Evolutionary conservation across 2,888 invertebrate species (phyloP), one percentile per base, ranked within the genome.

Genomic region (Sarcophaga variegata): DNA sequence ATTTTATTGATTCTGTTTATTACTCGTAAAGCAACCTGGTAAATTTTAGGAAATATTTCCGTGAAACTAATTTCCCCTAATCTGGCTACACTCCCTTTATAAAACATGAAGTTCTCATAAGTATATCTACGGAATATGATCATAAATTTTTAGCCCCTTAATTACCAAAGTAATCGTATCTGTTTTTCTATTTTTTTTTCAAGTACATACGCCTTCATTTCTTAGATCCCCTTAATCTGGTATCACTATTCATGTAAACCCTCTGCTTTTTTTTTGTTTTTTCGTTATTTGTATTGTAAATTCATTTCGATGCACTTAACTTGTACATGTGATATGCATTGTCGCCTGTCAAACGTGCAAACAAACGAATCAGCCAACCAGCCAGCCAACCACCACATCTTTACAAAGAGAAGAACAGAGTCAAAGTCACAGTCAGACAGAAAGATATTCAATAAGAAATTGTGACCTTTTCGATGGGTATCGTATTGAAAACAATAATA

Each of bases 331-430:
- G 79, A 84, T 87, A 81, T 87, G 87, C 84, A 84, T 87, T 87
- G 87, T 87, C 87, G 87, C 87, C 81, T 87, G 87, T 87, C 87
- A 87, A 84, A 76, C 79, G 72, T 82, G 80, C 84, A 82, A 81
- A 74, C 22, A 62, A 25, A 25, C 72, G 25, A 60, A 6, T 20
- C 22, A 22, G 1, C 22, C 22, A 22, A 22, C 1, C 62, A 62
- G 8, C 22, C 62, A 62, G 3, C 14, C 20, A 62, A 64, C 72
- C 22, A 54, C 54, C 80, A 83, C 72, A 81, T 79, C 67, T 66
- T 71, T 60, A 71, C 70, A 76, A 81, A 54, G 63, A 71, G 69
- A 64, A 37, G 8, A 8, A 37, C 37, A 37, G 10, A 37, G 37
- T 37, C 10, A 27, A 20, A 25, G 66, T 37, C 37, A 78, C 47